phyloP scores from a whole-genome alignment of 2,113 vertebrate species.

The Anarhynchus alexandrinus region DNA sequence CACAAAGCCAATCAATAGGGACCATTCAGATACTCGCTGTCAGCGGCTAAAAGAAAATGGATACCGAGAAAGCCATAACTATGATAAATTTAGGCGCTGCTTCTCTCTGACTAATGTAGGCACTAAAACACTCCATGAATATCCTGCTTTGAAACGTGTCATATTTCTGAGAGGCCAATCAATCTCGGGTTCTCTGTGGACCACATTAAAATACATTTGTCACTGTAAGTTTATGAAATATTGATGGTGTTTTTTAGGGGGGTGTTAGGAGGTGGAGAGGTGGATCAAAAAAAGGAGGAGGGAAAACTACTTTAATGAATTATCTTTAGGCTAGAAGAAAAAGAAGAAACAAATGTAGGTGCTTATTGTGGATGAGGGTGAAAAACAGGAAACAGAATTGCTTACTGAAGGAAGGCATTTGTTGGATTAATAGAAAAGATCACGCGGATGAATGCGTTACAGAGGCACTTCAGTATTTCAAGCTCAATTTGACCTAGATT shows the following conservation, averaged over 20 bases:
- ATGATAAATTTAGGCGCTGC: slow-evolving; percentile 91
- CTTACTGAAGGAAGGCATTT: slow-evolving; percentile 44
- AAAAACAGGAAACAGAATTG: slow-evolving; percentile 30
- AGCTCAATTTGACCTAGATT: slow-evolving; percentile 13
- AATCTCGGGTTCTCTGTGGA: slow-evolving; percentile 87
- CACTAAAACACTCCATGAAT: slow-evolving; percentile 94
- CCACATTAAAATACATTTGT: slow-evolving; percentile 96
- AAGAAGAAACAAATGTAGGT: slow-evolving; percentile 64
- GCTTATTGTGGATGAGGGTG: slow-evolving; percentile 39
- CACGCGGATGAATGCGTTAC: background rate
- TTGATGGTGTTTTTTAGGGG: slow-evolving; percentile 84
- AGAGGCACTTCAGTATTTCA: background rate
- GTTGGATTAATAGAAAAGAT: slow-evolving; percentile 26
- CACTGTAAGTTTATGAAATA: slow-evolving; percentile 89
- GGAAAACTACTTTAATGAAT: slow-evolving; percentile 77
- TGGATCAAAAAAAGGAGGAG: slow-evolving; percentile 71
- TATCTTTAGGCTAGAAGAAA: slow-evolving; percentile 73
- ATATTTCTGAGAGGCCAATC: slow-evolving; percentile 90
- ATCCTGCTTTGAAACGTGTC: slow-evolving; percentile 89
- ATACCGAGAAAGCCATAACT: slow-evolving; percentile 95
- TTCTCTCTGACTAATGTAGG: slow-evolving; percentile 93
- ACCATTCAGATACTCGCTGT: slow-evolving; percentile 86
- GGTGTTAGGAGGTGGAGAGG: slow-evolving; percentile 77
- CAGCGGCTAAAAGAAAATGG: slow-evolving; percentile 90
- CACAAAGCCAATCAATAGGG: slow-evolving; percentile 85